phyloP scores from a whole-genome alignment of 2,888 invertebrate species.

The Clitarchus hookeri region DNA sequence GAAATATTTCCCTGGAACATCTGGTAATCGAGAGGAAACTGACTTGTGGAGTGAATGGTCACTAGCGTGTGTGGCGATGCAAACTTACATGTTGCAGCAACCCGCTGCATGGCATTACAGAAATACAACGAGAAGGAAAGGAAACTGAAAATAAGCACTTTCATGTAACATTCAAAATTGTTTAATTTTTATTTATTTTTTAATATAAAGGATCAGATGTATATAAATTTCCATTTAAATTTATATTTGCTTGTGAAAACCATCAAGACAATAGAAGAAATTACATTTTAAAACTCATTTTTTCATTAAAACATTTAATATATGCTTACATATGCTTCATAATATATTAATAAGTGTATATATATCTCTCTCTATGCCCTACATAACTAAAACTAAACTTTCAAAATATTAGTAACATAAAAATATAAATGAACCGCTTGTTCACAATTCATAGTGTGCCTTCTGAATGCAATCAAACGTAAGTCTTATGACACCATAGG shows the following conservation, averaged over 20 bases:
- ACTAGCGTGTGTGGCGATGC: too few relatives aligned
- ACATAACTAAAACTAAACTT: slow-evolving; percentile 14
- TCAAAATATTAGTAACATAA: slow-evolving; percentile 14
- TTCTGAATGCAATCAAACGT: slow-evolving; percentile 1
- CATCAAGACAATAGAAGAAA: slow-evolving; percentile 14
- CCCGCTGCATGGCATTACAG: too few relatives aligned
- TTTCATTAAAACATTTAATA: background rate
- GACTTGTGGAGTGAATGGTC: too few relatives aligned
- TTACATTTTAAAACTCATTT: slow-evolving; percentile 9
- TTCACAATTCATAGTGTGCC: slow-evolving; percentile 8
- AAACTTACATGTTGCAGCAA: too few relatives aligned
- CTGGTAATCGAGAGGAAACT: too few relatives aligned
- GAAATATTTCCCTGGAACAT: too few relatives aligned
- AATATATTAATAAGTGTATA: slow-evolving; percentile 4
- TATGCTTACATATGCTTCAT: slow-evolving; percentile 8
- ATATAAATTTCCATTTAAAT: background rate
- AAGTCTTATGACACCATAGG: background rate
- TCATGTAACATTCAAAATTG: background rate
- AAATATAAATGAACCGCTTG: slow-evolving; percentile 8
- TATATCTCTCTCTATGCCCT: background rate
- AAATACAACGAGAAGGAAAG: background rate
- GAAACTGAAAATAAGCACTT: background rate
- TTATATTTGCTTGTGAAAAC: background rate
- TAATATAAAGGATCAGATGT: slow-evolving; percentile 14
- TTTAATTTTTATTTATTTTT: background rate